Evolutionary conservation across 2,888 invertebrate species (phyloP), one percentile per base, ranked within the genome.

Genomic region (Hesperia comma): DNA sequence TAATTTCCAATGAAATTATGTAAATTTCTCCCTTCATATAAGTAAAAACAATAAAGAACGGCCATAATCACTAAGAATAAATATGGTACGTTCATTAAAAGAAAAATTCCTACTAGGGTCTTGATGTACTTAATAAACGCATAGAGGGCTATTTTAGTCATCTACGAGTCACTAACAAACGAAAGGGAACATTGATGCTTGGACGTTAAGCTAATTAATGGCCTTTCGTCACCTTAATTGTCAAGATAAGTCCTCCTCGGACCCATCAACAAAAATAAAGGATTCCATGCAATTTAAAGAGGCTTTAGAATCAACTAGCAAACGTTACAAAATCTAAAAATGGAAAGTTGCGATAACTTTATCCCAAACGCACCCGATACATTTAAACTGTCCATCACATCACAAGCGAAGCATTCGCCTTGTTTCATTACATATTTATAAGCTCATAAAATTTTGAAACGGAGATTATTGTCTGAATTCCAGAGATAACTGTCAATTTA

Each of bases 191-290:
- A 71, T 62, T 58, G 55, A 68, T 63, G 69, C 57, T 61, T 60
- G 70, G 37, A 63, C 66, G 62, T 73, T 70, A 62, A 68, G 61
- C 68, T 75, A 75, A 75, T 75, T 74, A 74, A 75, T 75, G 71
- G 70, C 63, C 69, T 74, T 71, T 70, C 70, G 51, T 68, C 69
- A 66, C 71, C 74, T 70, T 73, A 73, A 70, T 61, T 66, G 68
- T 72, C 67, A 70, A 70, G 68, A 70, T 63, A 68, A 61, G 49
- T 66, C 58, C 55, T 32, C 21, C 37, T 40, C n/a, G 53, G 15
- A 51, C 32, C 21, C 17, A 63, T 49, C 51, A 57, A 63, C 17
- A 58, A 53, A 58, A 64, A 17, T 19, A 43, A 53, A 41, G 51
- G 41, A 46, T 6, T 40, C 17, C 32, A 17, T 14, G 19, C 14